phyloP scores from a whole-genome alignment of 2,888 invertebrate species.

The Geophilus truncorum region DNA sequence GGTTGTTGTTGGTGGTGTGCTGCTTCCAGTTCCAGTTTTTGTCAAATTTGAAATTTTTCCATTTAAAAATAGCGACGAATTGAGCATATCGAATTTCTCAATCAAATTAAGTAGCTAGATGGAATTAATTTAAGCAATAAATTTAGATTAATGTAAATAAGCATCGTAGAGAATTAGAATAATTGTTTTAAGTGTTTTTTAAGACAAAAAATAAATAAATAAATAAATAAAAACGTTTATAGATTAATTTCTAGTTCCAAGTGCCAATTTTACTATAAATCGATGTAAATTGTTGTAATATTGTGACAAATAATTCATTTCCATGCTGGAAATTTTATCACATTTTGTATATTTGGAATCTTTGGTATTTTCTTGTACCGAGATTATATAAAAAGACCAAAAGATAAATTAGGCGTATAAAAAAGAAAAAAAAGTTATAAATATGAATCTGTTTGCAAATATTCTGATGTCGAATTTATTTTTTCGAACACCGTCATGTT shows the following conservation, averaged over 20 bases:
- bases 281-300: slow-evolving; percentile 13
- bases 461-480: neutral
- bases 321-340: neutral
- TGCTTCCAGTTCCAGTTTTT: slow-evolving; percentile 13
- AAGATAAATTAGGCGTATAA: neutral
- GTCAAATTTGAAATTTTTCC: neutral
- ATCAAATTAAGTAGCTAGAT: neutral
- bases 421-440: too few relatives aligned
- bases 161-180: neutral
- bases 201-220: neutral
- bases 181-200: neutral
- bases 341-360: neutral
- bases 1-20: too few relatives aligned
- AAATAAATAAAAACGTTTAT: neutral
- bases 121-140: slow-evolving; percentile 15
- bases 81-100: neutral
- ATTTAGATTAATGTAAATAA: neutral
- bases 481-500: neutral
- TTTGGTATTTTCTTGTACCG: neutral
- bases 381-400: neutral
- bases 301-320: slow-evolving; percentile 8
- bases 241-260: slow-evolving; percentile 12
- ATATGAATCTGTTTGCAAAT: neutral
- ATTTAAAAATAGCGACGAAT: neutral
- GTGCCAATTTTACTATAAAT: neutral